Base-by-base conservation (phyloP, 2,888 invertebrate genomes). In the Mesorhabditis spiculigera region DNA sequence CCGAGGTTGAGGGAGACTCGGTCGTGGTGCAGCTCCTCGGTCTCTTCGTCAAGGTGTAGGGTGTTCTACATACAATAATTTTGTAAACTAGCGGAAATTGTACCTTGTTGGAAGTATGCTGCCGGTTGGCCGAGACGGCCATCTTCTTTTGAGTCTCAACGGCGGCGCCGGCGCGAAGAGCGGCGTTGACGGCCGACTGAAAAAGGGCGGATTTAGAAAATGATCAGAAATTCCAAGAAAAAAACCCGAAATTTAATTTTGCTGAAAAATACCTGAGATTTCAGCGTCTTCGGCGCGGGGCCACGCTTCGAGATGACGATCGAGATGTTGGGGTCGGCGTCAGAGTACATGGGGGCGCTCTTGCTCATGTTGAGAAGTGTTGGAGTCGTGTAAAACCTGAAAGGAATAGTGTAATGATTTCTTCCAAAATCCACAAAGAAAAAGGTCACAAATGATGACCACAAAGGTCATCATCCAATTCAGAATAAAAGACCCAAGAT, bases 111-210 rank as follows among this genome's bases (percentile, higher is more conserved):
- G 93, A 92, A 63, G 91, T 91, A 86, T 94, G 94, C 88, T 98
- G 97, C 89, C 95, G 95, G 88, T 98, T 98, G 82, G 93, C 92
- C 80, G 94, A 96, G 77, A 95, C 96, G 86, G 94, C 93, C 90
- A 92, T 96, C 90, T 98, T 98, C 87, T 94, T 93, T 88, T 92
- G 92, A 77, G 97, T 97, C 82, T 96, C 96, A 77, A 98, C 91
- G 78, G 91, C 91, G 81, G 91, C 90, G 77, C 98, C 98, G 88
- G 93, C 91, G 82, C 97, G 91, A 85, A 95, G 91, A 78, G 97
- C 97, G 76, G 92, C 91, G 87, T 93, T 95, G 71, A 95, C 90
- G 61, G 94, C 94, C 91, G 91, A 50, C 58, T 50, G n/a, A n/a
- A 50, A 50, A 13, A 50, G 58, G 2, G n/a, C 28, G 28, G 28